Percentiles rank a stretch among this genome's conserved stretches.
phyloP scores from a whole-genome alignment of 2,797 vertebrate genomes.

The Rhynchonycteris naso region DNA sequence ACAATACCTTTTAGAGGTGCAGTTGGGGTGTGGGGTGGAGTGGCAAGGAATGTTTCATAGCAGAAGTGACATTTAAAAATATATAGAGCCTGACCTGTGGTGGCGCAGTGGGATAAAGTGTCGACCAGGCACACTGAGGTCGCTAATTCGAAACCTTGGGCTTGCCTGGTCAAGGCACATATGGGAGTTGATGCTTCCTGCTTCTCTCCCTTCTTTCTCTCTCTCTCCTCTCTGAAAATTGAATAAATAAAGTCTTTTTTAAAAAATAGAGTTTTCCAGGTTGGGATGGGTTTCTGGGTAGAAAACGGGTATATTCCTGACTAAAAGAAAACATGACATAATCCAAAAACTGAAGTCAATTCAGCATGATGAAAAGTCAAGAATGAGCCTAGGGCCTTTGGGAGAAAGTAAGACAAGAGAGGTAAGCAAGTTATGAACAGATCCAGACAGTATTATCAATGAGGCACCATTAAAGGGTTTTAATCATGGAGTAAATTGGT shows the following conservation, averaged over 20 bases:
- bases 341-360: neutral
- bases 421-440: neutral
- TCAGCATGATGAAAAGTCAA: neutral
- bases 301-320: neutral
- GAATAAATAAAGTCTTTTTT: too few species aligned
- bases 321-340: neutral
- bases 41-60: neutral
- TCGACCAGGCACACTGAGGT: too few species aligned
- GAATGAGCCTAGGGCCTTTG: neutral
- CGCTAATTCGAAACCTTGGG: too few species aligned
- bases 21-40: accelerated
- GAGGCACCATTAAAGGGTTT: neutral
- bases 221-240: too few species aligned
- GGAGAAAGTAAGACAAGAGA: neutral
- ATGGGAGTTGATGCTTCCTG: too few species aligned
- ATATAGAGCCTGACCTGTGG: neutral
- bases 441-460: neutral
- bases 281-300: neutral
- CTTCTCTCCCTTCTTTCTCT: too few species aligned
- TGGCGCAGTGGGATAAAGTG: too few species aligned
- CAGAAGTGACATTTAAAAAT: neutral
- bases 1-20: neutral
- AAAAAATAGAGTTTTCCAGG: neutral
- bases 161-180: too few species aligned
- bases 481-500: neutral